A percentile compares a stretch with the other conserved stretches of the same genome.
Conservation (phyloP, 2,797 vertebrate species). For the Pipistrellus pygmaeus region DNA sequence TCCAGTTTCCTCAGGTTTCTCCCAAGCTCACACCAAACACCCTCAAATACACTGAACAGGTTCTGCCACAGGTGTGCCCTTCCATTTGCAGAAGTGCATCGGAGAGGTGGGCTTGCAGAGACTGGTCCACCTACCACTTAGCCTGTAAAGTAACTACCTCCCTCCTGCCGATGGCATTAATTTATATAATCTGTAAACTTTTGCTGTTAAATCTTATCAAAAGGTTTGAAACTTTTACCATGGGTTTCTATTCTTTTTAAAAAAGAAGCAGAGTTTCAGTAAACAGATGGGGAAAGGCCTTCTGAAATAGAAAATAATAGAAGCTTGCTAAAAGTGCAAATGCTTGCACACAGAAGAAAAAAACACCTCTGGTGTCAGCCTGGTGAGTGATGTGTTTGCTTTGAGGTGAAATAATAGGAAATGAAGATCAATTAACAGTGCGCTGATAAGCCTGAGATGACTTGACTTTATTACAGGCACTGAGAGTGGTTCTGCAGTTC, state of each 20-base stretch:
- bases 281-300: slow-evolving; percentile 70
- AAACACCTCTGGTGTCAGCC: background rate
- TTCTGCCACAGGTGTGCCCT: background rate
- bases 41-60: background rate
- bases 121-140: background rate
- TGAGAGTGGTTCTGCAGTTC: background rate
- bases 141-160: slow-evolving; percentile 64
- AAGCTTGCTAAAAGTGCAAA: background rate
- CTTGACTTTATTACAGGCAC: background rate
- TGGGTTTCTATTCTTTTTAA: background rate
- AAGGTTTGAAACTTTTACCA: no score
- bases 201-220: no score
- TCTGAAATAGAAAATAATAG: background rate
- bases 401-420: slow-evolving; percentile 54
- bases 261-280: slow-evolving; percentile 60
- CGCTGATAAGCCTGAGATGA: background rate
- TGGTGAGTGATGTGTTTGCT: background rate
- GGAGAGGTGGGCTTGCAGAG: rapidly evolving
- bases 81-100: rapidly evolving
- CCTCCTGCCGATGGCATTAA: slow-evolving; percentile 78
- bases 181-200: slow-evolving; percentile 77
- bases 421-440: slow-evolving; percentile 8
- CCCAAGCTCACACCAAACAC: background rate
- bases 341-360: background rate
- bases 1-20: background rate